These are phyloP conservation scores for Enteromius viviparus DNA, from an alignment of 2,797 vertebrate genomes.

Conservation along the genomic window DNA sequence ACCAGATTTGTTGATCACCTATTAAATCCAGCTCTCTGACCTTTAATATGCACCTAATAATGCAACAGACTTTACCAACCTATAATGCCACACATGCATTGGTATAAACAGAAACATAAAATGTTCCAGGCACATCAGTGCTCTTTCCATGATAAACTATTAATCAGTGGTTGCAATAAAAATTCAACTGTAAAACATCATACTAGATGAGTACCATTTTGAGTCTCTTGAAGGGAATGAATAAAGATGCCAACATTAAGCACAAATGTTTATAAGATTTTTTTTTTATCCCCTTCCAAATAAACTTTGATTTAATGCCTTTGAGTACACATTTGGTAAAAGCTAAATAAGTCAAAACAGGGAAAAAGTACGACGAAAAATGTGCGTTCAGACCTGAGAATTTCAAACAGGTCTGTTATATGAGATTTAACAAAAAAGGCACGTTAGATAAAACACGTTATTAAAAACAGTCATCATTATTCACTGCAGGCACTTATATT, in stretches of 20 bases:
- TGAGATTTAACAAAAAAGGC: not conserved
- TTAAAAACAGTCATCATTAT: not conserved
- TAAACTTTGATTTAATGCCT: not conserved
- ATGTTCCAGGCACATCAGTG: not conserved
- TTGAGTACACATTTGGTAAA: slow-evolving; percentile 25
- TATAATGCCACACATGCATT: not conserved
- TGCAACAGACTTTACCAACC: not conserved
- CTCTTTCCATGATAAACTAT: not conserved
- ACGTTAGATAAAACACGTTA: not conserved
- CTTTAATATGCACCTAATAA: not conserved
- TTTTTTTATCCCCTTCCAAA: not conserved
- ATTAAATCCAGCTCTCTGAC: not conserved
- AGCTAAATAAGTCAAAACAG: not conserved
- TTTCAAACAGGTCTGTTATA: not conserved
- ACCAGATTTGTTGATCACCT: not conserved
- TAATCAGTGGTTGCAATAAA: not conserved
- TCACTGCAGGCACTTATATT: slow-evolving; percentile 5
- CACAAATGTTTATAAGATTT: not conserved
- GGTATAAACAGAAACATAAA: not conserved
- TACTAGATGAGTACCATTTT: not conserved
- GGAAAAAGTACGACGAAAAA: not conserved
- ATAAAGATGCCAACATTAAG: not conserved
- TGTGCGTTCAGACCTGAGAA: slow-evolving; percentile 3
- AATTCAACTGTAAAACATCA: not conserved
- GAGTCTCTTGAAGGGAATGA: not conserved